Base-by-base conservation (phyloP, 2,888 invertebrate species). In the Lypha dubia region DNA sequence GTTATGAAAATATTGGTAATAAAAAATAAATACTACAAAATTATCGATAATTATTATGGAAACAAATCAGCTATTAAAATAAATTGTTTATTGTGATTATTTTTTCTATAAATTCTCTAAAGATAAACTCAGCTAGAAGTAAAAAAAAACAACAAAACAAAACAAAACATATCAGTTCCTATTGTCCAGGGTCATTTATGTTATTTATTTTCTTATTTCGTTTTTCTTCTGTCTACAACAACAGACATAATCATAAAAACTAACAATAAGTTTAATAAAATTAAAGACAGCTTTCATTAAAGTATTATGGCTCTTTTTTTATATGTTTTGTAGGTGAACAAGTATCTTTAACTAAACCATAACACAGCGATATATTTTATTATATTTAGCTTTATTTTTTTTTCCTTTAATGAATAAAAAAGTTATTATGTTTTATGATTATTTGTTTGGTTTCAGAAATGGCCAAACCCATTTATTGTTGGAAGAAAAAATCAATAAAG, bases 231-330 rank as follows among this genome's bases (percentile, higher is more conserved):
- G 46, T 56, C 53, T 56, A 24, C 17, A 67, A 35, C 65, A 20
- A 22, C 44, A 65, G 46, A 46, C 15, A 41, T 44, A 58, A 67
- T 51, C 65, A 24, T 67, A 68, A 68, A 67, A 76, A 28, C 38
- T 46, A 77, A 68, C 49, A 77, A 68, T 77, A 77, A 68, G 58
- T 77, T 49, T n/a, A n/a, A 49, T 68, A 60, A 63, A 62, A 68
- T 38, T 79, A 73, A 73, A 73, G 53, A 84, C 80, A 84, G 76
- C 84, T 84, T 84, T 84, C 84, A 84, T 84, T 84, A 80, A 75
- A 76, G 67, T 46, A 63, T 76, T 53, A 49, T 28, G 11, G 22
- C n/a, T n/a, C n/a, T n/a, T 22, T 67, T 28, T 67, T 68, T 56
- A 70, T 51, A 41, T 13, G 28, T 56, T 74, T 74, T 63, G 53